Evolutionary conservation across 2,888 invertebrate species (phyloP).

Genomic region (Dyspetes luteomarginatus): DNA sequence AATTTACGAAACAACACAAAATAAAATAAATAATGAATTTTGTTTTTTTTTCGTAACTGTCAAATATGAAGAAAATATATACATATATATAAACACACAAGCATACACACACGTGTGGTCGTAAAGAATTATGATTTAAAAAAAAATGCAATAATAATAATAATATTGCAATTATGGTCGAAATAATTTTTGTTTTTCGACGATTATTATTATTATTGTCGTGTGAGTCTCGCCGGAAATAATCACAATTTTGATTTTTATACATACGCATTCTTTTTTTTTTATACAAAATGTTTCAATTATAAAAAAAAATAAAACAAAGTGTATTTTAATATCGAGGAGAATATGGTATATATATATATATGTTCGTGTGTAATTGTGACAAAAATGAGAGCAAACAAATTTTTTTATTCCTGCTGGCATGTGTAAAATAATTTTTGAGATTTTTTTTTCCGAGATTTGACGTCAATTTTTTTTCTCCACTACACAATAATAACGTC

Average conservation of each 20-base stretch:
- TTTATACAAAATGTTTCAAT: constrained; percentile 46
- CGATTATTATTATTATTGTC: constrained; percentile 13
- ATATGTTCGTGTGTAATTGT: constrained; percentile 57
- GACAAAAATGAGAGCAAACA: constrained; percentile 49
- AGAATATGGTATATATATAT: background rate
- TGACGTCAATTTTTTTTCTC: constrained; percentile 55
- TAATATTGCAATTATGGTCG: constrained; percentile 45
- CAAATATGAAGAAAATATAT: constrained; percentile 17
- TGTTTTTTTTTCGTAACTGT: constrained; percentile 21
- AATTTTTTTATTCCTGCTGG: constrained; percentile 4
- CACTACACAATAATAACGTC: background rate
- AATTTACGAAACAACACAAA: constrained; percentile 6
- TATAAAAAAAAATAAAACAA: constrained; percentile 52
- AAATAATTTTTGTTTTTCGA: background rate
- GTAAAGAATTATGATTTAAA: too few relatives aligned
- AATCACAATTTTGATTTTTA: constrained; percentile 49
- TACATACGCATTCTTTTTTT: constrained; percentile 37
- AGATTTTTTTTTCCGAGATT: constrained; percentile 42
- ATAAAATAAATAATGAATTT: constrained; percentile 2
- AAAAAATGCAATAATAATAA: constrained; percentile 35
- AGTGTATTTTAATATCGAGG: constrained; percentile 70
- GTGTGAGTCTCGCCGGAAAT: constrained; percentile 6
- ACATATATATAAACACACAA: background rate
- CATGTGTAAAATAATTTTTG: constrained; percentile 63
- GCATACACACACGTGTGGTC: constrained; percentile 1